Evolutionary conservation across 2,888 invertebrate species (phyloP).

Genomic region (Cephus pulcher): DNA sequence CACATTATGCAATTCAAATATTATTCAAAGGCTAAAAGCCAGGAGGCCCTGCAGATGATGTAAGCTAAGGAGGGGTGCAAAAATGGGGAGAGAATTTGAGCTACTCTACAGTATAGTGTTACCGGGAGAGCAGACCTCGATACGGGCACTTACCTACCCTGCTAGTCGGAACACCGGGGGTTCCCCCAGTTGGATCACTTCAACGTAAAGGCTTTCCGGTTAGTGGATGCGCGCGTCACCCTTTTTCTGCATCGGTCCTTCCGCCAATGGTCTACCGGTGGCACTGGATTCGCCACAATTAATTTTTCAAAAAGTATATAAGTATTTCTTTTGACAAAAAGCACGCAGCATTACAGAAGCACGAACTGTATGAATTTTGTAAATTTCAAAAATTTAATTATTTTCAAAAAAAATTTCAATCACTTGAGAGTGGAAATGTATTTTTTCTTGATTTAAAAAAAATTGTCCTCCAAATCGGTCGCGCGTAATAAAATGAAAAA

Average conservation of each 20-base stretch:
- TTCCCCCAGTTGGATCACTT: not conserved
- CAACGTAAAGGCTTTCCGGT: not conserved
- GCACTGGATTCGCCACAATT: not conserved
- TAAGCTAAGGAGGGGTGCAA: slow-evolving; percentile 38
- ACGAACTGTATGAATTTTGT: not conserved
- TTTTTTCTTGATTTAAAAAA: not conserved
- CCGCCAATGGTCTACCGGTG: not conserved
- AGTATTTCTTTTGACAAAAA: not conserved
- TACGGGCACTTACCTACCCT: slow-evolving; percentile 4
- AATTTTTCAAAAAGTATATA: not conserved
- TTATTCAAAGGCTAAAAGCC: slow-evolving; percentile 67
- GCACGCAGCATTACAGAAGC: not conserved
- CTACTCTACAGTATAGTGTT: slow-evolving; percentile 42
- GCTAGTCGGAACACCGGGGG: not conserved
- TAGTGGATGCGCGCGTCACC: not conserved
- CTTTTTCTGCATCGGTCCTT: not conserved
- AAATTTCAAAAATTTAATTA: not conserved
- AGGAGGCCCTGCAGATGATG: slow-evolving; percentile 52
- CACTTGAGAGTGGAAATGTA: not conserved
- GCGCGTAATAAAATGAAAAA: not conserved
- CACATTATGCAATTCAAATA: slow-evolving; percentile 66
- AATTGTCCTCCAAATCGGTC: not conserved
- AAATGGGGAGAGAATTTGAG: slow-evolving; percentile 16
- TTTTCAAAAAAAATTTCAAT: not conserved
- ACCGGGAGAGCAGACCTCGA: slow-evolving; percentile 36